Conservation (phyloP, 1,140 invertebrate genomes). For the Drosophila nasuta region DNA sequence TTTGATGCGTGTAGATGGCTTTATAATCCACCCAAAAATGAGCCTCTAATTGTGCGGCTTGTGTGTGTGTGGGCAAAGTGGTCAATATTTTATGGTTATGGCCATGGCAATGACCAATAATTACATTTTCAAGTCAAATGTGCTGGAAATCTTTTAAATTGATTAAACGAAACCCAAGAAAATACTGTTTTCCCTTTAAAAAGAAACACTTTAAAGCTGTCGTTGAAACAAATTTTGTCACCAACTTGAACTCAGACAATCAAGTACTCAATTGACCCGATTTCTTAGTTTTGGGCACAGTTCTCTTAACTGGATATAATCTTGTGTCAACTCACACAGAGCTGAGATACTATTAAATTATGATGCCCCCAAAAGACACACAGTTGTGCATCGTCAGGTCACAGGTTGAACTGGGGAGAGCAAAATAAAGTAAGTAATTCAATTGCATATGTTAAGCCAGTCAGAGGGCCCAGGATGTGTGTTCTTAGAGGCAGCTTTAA, state of each 20-base stretch:
- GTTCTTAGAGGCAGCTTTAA: neutral
- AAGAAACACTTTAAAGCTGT: neutral
- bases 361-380: neutral
- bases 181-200: neutral
- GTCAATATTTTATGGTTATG: conserved; percentile 41
- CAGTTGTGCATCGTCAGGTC: conserved; percentile 1
- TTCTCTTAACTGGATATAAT: neutral
- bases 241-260: neutral
- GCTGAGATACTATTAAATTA: conserved; percentile 5
- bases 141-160: conserved; percentile 29
- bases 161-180: conserved; percentile 6
- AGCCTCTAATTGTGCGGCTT: conserved; percentile 32
- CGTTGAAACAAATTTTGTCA: conserved; percentile 4
- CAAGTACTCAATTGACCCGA: conserved; percentile 29
- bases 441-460: neutral
- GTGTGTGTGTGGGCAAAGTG: conserved; percentile 23
- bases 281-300: neutral
- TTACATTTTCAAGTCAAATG: conserved; percentile 8
- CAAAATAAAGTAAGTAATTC: neutral
- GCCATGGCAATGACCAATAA: neutral
- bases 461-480: too few species aligned
- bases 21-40: conserved; percentile 28
- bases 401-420: neutral
- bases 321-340: neutral
- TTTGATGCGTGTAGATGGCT: conserved; percentile 33